Evolutionary conservation across 2,888 invertebrate species (phyloP).

Genomic region (Cantharis flavilabris): DNA sequence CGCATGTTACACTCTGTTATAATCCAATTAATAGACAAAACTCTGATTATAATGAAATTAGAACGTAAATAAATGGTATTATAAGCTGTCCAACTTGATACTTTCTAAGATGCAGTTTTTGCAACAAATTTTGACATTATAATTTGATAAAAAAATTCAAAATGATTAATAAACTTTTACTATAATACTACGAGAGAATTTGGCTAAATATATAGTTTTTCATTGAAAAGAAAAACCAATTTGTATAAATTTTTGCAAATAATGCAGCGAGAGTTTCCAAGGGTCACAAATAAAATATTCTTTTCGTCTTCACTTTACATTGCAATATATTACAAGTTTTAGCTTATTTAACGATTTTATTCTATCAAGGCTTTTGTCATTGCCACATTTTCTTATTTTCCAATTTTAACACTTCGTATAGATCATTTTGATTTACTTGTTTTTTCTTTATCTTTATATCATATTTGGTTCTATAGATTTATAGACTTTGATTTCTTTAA

Average conservation of each 20-base stretch:
- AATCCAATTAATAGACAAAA: not conserved
- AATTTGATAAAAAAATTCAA: not conserved
- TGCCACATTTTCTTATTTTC: conserved; percentile 1
- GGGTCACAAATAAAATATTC: not conserved
- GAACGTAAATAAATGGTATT: not conserved
- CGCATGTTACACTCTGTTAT: not conserved
- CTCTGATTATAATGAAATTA: not conserved
- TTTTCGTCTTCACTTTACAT: conserved; percentile 1
- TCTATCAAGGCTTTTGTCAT: conserved; percentile 1
- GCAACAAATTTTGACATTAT: not conserved
- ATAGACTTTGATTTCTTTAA: not conserved
- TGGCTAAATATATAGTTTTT: not conserved
- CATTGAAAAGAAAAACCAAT: not conserved
- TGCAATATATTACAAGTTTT: conserved; percentile 4
- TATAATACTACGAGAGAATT: not conserved
- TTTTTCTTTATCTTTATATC: not conserved
- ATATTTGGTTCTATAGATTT: conserved; percentile 1
- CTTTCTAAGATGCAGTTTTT: not conserved
- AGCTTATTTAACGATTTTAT: conserved; percentile 3
- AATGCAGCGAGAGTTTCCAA: not conserved
- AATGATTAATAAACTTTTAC: not conserved
- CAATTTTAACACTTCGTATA: not conserved
- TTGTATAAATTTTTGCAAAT: not conserved
- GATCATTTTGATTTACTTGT: conserved; percentile 1
- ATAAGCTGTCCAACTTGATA: not conserved